Conservation (phyloP, 2,797 vertebrate species). For the Artibeus jamaicensis region DNA sequence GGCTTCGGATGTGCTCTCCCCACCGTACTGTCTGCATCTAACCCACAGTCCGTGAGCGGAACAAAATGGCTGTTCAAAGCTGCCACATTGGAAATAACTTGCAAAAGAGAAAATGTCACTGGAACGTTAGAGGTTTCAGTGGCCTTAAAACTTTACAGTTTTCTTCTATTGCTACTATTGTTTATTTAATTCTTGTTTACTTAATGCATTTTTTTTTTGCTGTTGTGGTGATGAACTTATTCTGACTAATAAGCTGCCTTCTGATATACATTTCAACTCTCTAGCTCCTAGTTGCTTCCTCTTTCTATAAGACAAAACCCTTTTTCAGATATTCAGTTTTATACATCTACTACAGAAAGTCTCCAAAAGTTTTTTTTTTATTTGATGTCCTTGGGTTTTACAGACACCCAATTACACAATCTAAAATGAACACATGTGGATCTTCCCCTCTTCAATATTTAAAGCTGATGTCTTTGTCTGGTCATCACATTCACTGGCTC, state of each 20-base stretch:
- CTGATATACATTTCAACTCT: slow-evolving; percentile 3
- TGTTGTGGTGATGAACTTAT: neutral
- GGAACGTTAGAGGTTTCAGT: neutral
- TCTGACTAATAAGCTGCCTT: neutral
- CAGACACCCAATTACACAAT: neutral
- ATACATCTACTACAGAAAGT: neutral
- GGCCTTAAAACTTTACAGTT: neutral
- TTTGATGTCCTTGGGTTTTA: neutral
- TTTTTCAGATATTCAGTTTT: neutral
- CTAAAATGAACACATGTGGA: neutral
- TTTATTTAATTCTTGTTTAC: neutral
- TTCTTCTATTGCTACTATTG: neutral
- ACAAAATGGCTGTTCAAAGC: neutral
- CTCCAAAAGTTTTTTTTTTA: slow-evolving; percentile 6
- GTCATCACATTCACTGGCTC: neutral
- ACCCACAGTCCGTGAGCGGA: neutral
- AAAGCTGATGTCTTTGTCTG: neutral
- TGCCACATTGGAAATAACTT: neutral
- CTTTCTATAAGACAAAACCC: neutral
- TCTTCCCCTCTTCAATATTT: neutral
- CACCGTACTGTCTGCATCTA: neutral
- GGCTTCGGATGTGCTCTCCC: neutral
- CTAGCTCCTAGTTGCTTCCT: neutral
- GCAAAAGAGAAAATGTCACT: neutral
- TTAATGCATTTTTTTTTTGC: neutral